Evolutionary conservation across 2,888 invertebrate species (phyloP).

Genomic region (Sesia bembeciformis): DNA sequence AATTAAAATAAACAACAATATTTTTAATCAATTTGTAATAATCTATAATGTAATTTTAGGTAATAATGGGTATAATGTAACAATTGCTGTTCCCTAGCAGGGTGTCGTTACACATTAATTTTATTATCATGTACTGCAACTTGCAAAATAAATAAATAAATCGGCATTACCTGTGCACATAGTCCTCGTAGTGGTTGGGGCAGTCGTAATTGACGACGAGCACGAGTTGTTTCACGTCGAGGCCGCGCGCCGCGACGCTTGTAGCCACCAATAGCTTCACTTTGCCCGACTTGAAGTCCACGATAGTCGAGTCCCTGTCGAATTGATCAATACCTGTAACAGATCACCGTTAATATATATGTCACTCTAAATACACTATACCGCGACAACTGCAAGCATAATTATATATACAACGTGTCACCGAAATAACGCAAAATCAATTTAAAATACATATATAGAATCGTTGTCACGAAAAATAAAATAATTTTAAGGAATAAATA

Average conservation of each 20-base stretch:
- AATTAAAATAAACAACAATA: no score
- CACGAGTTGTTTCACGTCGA: conserved; percentile 99
- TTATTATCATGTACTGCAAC: no score
- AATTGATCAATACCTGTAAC: conserved; percentile 95
- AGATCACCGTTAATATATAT: conserved; percentile 58
- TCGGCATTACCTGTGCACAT: conserved; percentile 84
- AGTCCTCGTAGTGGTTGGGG: conserved; percentile 99
- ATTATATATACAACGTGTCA: neutral
- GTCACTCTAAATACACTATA: conserved; percentile 23
- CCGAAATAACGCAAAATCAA: neutral
- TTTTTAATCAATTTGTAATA: no score
- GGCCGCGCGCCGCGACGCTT: conserved; percentile 96
- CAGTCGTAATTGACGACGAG: conserved; percentile 99
- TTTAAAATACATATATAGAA: no score
- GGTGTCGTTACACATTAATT: no score
- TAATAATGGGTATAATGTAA: no score
- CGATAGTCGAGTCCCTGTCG: conserved; percentile 97
- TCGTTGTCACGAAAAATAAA: no score
- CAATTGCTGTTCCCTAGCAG: no score
- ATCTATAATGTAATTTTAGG: no score
- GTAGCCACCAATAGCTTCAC: conserved; percentile 96
- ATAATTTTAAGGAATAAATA: no score
- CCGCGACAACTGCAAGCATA: neutral
- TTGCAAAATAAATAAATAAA: no score
- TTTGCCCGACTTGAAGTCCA: conserved; percentile 97